Evolutionary conservation across 2,797 vertebrate genomes (phyloP).

Genomic region (Mallotus villosus): DNA sequence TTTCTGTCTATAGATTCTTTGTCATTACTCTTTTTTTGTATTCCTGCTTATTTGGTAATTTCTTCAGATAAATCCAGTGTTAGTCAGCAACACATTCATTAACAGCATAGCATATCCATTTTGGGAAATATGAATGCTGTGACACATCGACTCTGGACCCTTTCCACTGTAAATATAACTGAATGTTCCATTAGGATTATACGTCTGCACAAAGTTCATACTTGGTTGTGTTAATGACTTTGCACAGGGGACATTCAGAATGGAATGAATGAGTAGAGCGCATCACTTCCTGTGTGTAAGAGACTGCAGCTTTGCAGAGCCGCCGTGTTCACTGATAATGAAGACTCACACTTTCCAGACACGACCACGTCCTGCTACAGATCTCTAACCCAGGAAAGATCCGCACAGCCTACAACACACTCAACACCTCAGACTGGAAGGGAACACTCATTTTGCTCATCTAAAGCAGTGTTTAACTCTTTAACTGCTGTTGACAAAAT

Average conservation of each 20-base stretch:
- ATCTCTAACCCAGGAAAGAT: no score
- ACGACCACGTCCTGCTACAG: no score
- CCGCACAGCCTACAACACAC: no score
- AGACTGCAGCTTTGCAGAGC: constrained; percentile 35
- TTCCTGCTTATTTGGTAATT: neutral
- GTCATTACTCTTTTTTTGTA: no score
- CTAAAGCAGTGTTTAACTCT: no score
- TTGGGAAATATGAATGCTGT: neutral
- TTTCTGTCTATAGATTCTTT: neutral
- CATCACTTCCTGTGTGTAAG: constrained; percentile 67
- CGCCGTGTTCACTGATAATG: constrained; percentile 30
- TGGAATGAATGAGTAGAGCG: constrained; percentile 64
- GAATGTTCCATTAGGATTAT: no score
- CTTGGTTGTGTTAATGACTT: no score
- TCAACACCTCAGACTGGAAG: no score
- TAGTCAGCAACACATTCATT: neutral
- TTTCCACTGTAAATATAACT: neutral
- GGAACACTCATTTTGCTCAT: no score
- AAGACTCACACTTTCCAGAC: constrained; percentile 72
- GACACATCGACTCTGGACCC: neutral
- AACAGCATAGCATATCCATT: neutral
- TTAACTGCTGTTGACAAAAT: no score
- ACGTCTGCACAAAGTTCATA: no score
- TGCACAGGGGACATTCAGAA: constrained; percentile 35
- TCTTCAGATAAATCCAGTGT: neutral